Percentiles rank a stretch among this genome's conserved stretches.
Evolutionary conservation across 2,113 vertebrate species (phyloP).

Genomic region (Trachemys scripta): DNA sequence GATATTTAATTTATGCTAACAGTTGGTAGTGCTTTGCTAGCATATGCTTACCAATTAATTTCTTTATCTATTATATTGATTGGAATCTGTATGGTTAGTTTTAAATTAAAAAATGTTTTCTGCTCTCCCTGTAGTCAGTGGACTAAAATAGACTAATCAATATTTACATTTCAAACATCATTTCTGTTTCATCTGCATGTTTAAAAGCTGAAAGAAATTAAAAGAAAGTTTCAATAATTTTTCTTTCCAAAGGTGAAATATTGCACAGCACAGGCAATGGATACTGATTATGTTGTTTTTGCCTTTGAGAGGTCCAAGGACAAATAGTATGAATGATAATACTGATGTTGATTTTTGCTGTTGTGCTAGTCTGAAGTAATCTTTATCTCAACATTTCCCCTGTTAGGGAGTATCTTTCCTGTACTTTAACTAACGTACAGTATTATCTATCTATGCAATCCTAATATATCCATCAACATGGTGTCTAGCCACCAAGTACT

Average conservation of each 20-base stretch:
- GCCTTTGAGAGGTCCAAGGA: not conserved
- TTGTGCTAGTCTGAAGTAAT: not conserved
- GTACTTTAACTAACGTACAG: not conserved
- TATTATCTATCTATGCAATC: not conserved
- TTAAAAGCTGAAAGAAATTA: not conserved
- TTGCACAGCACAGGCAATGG: not conserved
- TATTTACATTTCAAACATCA: not conserved
- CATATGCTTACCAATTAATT: not conserved
- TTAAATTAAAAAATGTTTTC: not conserved
- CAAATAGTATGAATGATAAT: not conserved
- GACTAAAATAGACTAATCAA: not conserved
- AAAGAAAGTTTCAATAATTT: not conserved
- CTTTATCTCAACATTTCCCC: not conserved
- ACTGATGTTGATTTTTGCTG: not conserved
- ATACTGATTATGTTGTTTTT: rapidly evolving
- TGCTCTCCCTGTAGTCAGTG: not conserved
- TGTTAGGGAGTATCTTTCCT: not conserved
- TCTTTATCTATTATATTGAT: not conserved
- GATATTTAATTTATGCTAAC: not conserved
- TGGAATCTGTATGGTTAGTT: not conserved
- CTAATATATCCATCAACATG: not conserved
- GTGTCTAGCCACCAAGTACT: not conserved
- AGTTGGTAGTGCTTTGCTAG: not conserved
- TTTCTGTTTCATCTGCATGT: not conserved
- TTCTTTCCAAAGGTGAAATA: not conserved